Evolutionary conservation across 2,888 invertebrate genomes (phyloP).

Genomic region (Baccha elongata): DNA sequence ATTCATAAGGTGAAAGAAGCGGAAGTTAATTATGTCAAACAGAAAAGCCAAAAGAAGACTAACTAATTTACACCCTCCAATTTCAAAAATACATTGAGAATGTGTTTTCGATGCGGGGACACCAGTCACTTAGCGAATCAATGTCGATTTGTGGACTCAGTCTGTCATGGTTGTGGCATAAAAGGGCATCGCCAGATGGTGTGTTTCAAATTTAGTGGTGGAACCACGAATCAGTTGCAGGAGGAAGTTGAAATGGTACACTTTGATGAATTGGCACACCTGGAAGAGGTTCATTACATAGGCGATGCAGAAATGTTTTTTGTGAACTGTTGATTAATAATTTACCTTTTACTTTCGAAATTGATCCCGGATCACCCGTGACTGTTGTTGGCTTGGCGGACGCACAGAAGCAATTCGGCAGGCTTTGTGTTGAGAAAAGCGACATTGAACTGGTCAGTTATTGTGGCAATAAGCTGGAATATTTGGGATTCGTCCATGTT

Average conservation of each 20-base stretch:
- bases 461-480: not conserved
- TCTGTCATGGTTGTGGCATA: not conserved
- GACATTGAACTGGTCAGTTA: conserved; percentile 1
- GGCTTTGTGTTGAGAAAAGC: not conserved
- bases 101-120: conserved; percentile 10
- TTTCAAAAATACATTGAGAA: not conserved
- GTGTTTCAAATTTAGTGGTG: not conserved
- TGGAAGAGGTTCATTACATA: conserved; percentile 11
- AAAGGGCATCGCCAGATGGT: not conserved
- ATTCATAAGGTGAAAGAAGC: conserved; percentile 17
- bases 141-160: not conserved
- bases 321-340: conserved; percentile 4
- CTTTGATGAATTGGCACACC: not conserved
- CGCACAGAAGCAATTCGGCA: not conserved
- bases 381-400: not conserved
- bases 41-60: conserved; percentile 18
- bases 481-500: not conserved
- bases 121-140: conserved; percentile 3
- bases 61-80: not conserved
- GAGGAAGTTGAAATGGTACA: not conserved
- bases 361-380: conserved; percentile 11
- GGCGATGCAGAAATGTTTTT: not conserved
- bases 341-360: conserved; percentile 8
- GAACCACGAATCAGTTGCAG: not conserved
- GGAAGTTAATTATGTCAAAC: conserved; percentile 3